Evolutionary conservation across 2,888 invertebrate species (phyloP).

Genomic region (Latrodectus elegans): DNA sequence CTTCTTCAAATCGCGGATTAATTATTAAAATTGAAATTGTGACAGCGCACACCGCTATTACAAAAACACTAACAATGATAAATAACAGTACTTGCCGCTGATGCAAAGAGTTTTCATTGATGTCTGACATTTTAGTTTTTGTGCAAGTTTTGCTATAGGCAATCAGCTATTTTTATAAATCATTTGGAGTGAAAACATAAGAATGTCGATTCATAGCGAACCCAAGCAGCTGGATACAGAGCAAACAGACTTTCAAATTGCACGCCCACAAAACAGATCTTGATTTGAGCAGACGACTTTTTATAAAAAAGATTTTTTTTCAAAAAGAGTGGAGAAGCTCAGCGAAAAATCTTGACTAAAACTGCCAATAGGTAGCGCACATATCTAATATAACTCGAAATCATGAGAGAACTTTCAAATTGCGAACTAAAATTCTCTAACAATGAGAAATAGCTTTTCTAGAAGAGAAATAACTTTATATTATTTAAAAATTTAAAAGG

Average conservation of each 20-base stretch:
- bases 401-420: too few relatives aligned
- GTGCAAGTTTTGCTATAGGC: background rate
- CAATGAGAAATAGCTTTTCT: too few relatives aligned
- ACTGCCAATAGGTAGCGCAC: too few relatives aligned
- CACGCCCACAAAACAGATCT: conserved; percentile 15
- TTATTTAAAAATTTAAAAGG: too few relatives aligned
- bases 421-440: too few relatives aligned
- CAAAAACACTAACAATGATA: conserved; percentile 29
- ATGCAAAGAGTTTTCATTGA: conserved; percentile 20
- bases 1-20: conserved; percentile 1
- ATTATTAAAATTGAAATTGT: conserved; percentile 33
- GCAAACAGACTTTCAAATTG: background rate
- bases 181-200: background rate
- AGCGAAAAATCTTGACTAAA: too few relatives aligned
- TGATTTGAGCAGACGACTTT: conserved; percentile 22
- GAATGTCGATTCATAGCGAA: background rate
- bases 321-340: too few relatives aligned
- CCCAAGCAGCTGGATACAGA: background rate
- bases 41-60: conserved; percentile 32
- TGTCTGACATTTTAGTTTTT: conserved; percentile 16
- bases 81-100: conserved; percentile 29
- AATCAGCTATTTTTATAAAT: background rate
- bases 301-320: background rate
- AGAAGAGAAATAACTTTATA: too few relatives aligned
- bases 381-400: too few relatives aligned